Evolutionary conservation across 2,113 vertebrate genomes (phyloP).

Genomic region (Bujurquina vittata): DNA sequence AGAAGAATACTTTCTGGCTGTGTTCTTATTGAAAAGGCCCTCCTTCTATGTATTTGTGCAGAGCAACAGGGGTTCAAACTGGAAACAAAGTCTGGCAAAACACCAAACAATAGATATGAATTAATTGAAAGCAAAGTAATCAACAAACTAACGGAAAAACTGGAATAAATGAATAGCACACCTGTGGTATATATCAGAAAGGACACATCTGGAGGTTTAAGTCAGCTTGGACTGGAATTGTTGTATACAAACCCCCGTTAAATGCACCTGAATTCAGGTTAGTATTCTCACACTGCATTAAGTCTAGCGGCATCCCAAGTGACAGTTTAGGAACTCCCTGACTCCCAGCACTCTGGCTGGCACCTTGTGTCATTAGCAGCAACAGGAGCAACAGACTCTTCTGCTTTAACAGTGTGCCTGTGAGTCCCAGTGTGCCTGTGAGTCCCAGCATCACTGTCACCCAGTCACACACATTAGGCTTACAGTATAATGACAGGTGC

Average conservation of each 20-base stretch:
- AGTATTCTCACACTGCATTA: conserved; percentile 35
- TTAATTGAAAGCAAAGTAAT: not conserved
- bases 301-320: conserved; percentile 32
- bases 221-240: not conserved
- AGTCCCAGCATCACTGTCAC: conserved; percentile 29
- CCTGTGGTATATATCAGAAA: not conserved
- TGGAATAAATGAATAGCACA: too few species aligned
- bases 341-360: conserved; percentile 35
- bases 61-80: too few species aligned
- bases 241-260: not conserved
- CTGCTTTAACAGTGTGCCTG: conserved; percentile 41
- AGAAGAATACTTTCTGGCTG: not conserved
- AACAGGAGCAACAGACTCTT: conserved; percentile 37
- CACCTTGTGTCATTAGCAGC: conserved; percentile 52
- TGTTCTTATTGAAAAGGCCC: not conserved
- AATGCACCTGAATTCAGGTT: conserved; percentile 11
- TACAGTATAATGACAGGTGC: not conserved
- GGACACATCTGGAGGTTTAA: not conserved
- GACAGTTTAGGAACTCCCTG: conserved; percentile 50
- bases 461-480: conserved; percentile 24
- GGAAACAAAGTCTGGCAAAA: not conserved
- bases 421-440: conserved; percentile 43
- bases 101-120: too few species aligned
- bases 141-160: not conserved
- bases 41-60: too few species aligned